Conservation (phyloP, 2,113 vertebrate species). For the Mugil cephalus region DNA sequence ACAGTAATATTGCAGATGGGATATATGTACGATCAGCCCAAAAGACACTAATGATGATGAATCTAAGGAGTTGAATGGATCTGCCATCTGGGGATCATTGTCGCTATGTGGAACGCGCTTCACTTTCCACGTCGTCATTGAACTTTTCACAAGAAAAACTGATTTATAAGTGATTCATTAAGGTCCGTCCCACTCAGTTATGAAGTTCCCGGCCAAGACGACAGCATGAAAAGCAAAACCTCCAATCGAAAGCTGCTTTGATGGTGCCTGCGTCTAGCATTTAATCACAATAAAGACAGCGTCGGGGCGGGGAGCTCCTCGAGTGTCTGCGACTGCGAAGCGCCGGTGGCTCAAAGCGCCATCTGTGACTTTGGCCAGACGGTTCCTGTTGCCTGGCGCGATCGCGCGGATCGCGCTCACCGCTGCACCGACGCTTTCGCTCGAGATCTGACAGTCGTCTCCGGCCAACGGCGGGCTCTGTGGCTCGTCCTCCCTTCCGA, state of each 20-base stretch:
- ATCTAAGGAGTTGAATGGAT: neutral
- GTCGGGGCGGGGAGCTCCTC: constrained; percentile 36
- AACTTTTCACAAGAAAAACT: too few relatives aligned
- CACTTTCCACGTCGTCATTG: neutral
- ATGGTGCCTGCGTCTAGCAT: constrained; percentile 26
- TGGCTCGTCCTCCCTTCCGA: constrained; percentile 43
- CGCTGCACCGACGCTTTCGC: constrained; percentile 42
- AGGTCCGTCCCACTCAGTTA: neutral
- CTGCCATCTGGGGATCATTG: neutral
- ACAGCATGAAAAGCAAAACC: neutral
- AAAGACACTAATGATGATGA: neutral
- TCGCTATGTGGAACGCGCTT: too few relatives aligned
- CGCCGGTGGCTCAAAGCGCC: constrained; percentile 64
- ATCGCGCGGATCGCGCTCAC: constrained; percentile 35
- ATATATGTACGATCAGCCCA: too few relatives aligned
- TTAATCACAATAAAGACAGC: constrained; percentile 54
- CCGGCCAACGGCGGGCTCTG: constrained; percentile 36
- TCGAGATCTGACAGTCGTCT: constrained; percentile 44
- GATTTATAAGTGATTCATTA: neutral
- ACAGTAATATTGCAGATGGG: too few relatives aligned
- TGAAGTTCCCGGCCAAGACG: neutral
- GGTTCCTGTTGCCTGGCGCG: constrained; percentile 50
- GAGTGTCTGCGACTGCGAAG: constrained; percentile 56
- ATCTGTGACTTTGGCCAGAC: constrained; percentile 72
- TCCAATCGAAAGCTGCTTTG: constrained; percentile 10